A percentile compares a stretch with the other conserved stretches of the same genome.
Evolutionary conservation across 2,797 vertebrate species (phyloP).

Genomic region (Harpagifer antarcticus): DNA sequence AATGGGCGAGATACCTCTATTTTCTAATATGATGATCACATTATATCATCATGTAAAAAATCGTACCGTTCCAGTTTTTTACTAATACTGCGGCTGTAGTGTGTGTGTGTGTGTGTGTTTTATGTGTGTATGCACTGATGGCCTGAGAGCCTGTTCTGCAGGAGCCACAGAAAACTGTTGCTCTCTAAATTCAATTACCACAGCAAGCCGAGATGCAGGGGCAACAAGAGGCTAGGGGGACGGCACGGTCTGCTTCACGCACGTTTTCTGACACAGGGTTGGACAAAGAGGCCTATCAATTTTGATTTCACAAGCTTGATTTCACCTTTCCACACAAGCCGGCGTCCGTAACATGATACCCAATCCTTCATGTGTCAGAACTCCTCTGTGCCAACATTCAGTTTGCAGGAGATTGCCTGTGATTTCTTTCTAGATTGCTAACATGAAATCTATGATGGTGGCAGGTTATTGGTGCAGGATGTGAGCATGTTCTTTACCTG

Average conservation of each 20-base stretch:
- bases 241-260: conserved; percentile 58
- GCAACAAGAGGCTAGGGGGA: conserved; percentile 55
- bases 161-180: conserved; percentile 44
- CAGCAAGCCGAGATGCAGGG: conserved; percentile 50
- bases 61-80: background rate
- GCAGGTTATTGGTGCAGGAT: conserved; percentile 11
- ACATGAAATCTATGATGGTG: conserved; percentile 15
- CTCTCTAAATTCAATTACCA: conserved; percentile 71
- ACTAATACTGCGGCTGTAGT: background rate
- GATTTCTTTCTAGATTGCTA: background rate
- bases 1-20: background rate
- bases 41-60: background rate
- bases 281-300: conserved; percentile 54
- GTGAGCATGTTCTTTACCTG: conserved; percentile 8
- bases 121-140: conserved; percentile 40
- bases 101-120: background rate
- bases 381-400: conserved; percentile 49
- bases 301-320: conserved; percentile 62
- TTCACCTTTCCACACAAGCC: conserved; percentile 36
- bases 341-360: conserved; percentile 35
- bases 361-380: conserved; percentile 59
- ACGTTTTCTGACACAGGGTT: conserved; percentile 41
- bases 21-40: background rate
- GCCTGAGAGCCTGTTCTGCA: conserved; percentile 39
- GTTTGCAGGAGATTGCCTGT: conserved; percentile 34